phyloP scores from a whole-genome alignment of 2,797 vertebrate genomes.

The Okamejei kenojei region DNA sequence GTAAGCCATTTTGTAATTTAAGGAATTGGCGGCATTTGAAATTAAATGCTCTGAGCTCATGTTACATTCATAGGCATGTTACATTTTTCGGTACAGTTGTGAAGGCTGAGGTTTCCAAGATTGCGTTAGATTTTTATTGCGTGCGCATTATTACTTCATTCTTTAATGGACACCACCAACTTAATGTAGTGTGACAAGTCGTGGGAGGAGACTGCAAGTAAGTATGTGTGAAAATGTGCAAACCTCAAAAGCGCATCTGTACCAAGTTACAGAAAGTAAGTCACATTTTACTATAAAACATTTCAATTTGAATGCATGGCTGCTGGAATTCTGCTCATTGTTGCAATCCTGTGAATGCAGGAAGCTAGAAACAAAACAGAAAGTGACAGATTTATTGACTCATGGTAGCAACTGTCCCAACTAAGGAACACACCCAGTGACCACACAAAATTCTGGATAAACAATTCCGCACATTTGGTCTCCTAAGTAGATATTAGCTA shows the following conservation, averaged over 20 bases:
- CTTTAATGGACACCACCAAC: neutral
- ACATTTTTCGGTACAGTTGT: neutral
- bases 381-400: neutral
- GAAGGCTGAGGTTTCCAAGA: neutral
- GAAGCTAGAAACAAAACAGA: neutral
- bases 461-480: neutral
- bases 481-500: neutral
- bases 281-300: neutral
- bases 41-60: neutral
- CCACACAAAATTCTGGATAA: conserved; percentile 22
- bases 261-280: neutral
- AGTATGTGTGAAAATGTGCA: neutral
- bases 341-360: neutral
- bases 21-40: neutral
- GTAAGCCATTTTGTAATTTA: neutral
- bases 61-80: neutral
- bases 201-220: neutral
- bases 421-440: neutral
- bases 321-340: neutral
- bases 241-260: neutral
- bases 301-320: neutral
- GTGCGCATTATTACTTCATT: neutral
- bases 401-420: neutral
- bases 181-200: neutral
- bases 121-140: neutral